These are phyloP conservation scores for Perizoma flavofasciatum DNA, from an alignment of 2,888 invertebrate species.

Conservation along the genomic window DNA sequence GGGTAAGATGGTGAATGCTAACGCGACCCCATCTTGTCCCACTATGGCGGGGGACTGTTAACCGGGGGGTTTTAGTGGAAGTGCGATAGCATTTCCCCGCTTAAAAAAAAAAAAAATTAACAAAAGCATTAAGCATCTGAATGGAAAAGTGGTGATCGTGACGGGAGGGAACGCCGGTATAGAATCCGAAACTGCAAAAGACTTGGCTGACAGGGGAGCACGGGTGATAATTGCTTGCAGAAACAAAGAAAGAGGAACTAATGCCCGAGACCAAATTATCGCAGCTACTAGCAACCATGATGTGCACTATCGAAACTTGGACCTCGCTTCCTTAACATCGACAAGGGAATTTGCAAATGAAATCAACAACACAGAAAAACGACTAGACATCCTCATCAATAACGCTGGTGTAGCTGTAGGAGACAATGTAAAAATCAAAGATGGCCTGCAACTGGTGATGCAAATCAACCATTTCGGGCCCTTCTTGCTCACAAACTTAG, in stretches of 20 bases:
- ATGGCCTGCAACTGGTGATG: constrained; percentile 84
- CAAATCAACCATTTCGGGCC: constrained; percentile 85
- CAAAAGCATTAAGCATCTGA: too few relatives aligned
- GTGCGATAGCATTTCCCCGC: too few relatives aligned
- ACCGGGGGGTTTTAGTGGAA: too few relatives aligned
- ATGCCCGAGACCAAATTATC: constrained; percentile 65
- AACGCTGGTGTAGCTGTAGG: constrained; percentile 81
- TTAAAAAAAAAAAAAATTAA: too few relatives aligned
- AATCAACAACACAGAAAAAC: constrained; percentile 79
- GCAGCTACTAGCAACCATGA: constrained; percentile 53
- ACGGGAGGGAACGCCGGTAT: constrained; percentile 94
- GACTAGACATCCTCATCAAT: constrained; percentile 85
- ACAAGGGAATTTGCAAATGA: constrained; percentile 85
- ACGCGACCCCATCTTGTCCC: too few relatives aligned
- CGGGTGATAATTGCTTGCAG: constrained; percentile 92
- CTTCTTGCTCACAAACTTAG: constrained; percentile 86
- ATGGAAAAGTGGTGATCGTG: constrained; percentile 92
- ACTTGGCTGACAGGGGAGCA: constrained; percentile 89
- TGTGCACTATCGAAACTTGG: constrained; percentile 69
- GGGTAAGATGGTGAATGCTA: too few relatives aligned
- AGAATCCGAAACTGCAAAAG: constrained; percentile 89
- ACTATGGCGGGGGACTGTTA: too few relatives aligned
- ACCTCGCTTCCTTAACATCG: constrained; percentile 80
- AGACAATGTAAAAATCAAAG: constrained; percentile 76
- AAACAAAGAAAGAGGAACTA: constrained; percentile 86